Conservation (phyloP, 2,888 invertebrate genomes). For the Microctonus hyperodae region DNA sequence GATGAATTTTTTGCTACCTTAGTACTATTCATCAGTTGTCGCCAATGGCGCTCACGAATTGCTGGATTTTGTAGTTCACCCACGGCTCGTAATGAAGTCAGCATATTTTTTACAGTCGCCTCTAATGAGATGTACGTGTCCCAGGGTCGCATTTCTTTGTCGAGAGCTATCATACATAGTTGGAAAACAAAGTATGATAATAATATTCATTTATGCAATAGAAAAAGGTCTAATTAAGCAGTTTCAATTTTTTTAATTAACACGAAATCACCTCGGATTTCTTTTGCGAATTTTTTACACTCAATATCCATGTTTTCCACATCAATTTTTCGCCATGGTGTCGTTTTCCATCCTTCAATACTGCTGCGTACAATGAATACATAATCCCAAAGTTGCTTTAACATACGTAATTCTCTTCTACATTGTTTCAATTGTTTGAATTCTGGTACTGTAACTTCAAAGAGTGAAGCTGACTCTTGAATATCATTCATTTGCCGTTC, state of each 20-base stretch:
- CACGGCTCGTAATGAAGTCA: slow-evolving; percentile 93
- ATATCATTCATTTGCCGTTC: slow-evolving; percentile 88
- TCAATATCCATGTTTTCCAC: slow-evolving; percentile 99
- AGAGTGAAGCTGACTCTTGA: slow-evolving; percentile 88
- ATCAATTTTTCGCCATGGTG: slow-evolving; percentile 95
- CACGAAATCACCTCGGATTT: slow-evolving; percentile 71
- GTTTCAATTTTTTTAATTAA: not conserved
- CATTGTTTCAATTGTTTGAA: slow-evolving; percentile 93
- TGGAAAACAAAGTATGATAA: not conserved
- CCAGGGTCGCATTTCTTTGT: slow-evolving; percentile 97
- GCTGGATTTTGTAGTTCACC: slow-evolving; percentile 96
- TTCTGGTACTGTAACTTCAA: slow-evolving; percentile 94
- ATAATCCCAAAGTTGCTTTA: slow-evolving; percentile 97
- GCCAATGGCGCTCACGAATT: slow-evolving; percentile 95
- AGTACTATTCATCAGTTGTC: slow-evolving; percentile 94
- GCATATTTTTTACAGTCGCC: slow-evolving; percentile 93
- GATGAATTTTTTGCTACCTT: slow-evolving; percentile 70
- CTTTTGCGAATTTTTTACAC: slow-evolving; percentile 97
- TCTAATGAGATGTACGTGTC: slow-evolving; percentile 89
- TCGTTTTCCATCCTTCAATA: slow-evolving; percentile 97
- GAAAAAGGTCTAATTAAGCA: not conserved
- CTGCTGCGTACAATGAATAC: slow-evolving; percentile 87
- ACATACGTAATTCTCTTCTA: slow-evolving; percentile 85
- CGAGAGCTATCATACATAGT: slow-evolving; percentile 67
- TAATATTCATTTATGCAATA: not conserved